A percentile compares a stretch with the other conserved stretches of the same genome.
These are phyloP conservation scores for Stegodyphus mimosarum DNA, from an alignment of 1,140 invertebrate genomes.

Conservation along the genomic window DNA sequence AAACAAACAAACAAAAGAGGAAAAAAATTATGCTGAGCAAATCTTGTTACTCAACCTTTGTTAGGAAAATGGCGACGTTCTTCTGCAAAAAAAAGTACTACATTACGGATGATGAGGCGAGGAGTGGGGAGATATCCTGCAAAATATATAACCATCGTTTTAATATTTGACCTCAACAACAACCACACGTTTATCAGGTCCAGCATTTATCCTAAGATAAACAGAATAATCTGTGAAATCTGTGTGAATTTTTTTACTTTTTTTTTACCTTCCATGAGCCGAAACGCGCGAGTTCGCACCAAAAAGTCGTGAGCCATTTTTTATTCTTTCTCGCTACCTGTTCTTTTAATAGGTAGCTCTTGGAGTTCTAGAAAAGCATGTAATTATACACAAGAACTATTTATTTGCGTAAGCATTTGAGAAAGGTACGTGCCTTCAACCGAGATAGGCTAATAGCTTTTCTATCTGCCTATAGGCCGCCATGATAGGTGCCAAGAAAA, in stretches of 20 bases:
- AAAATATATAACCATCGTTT: no score
- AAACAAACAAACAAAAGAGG: no score
- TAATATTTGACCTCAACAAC: no score
- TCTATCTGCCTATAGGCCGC: slow-evolving; percentile 4
- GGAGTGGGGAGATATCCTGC: no score
- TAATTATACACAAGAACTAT: slow-evolving; percentile 50
- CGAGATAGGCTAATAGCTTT: no score
- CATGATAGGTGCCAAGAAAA: slow-evolving; percentile 7
- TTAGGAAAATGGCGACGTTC: no score
- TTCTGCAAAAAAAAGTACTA: no score
- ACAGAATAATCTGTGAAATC: slow-evolving; percentile 28
- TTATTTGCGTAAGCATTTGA: slow-evolving; percentile 54
- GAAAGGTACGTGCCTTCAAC: slow-evolving; percentile 1
- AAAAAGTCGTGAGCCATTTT: slow-evolving; percentile 39
- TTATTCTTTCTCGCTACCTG: neutral
- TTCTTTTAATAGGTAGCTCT: no score
- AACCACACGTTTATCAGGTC: slow-evolving; percentile 4
- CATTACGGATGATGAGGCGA: no score
- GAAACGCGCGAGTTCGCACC: slow-evolving; percentile 31
- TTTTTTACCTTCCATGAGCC: neutral
- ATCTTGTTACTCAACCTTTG: no score
- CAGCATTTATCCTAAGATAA: slow-evolving; percentile 52
- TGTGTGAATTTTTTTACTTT: no score
- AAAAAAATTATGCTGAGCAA: no score
- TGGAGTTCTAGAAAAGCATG: slow-evolving; percentile 22